Percentiles rank a stretch among this genome's conserved stretches.
These are phyloP conservation scores for Drosophila monieri DNA, from an alignment of 2,888 invertebrate species.

Conservation along the genomic window DNA sequence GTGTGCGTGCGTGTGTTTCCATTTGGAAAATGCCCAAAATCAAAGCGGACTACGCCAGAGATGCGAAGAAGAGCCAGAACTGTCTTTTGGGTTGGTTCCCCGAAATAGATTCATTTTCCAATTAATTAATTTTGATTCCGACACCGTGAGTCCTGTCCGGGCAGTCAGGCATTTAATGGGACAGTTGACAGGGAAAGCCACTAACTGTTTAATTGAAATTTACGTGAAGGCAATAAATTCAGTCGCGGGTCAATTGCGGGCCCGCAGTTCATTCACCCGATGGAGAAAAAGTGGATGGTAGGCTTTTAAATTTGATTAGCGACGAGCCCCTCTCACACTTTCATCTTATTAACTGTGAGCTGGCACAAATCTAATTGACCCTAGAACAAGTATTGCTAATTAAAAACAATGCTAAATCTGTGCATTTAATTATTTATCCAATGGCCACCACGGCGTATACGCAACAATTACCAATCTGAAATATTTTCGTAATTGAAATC, in stretches of 20 bases:
- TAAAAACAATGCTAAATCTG: slow-evolving; percentile 33
- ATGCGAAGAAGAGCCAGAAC: slow-evolving; percentile 1
- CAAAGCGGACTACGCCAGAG: slow-evolving; percentile 15
- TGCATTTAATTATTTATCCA: slow-evolving; percentile 30
- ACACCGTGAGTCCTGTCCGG: slow-evolving; percentile 41
- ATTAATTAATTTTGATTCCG: slow-evolving; percentile 76
- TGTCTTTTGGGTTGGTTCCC: slow-evolving; percentile 7
- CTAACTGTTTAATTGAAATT: slow-evolving; percentile 72
- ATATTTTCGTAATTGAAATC: slow-evolving; percentile 56
- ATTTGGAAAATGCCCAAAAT: slow-evolving; percentile 40
- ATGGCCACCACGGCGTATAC: slow-evolving; percentile 19
- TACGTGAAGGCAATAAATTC: slow-evolving; percentile 45
- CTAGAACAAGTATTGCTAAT: slow-evolving; percentile 34
- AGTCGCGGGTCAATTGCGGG: slow-evolving; percentile 26
- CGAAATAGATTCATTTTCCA: slow-evolving; percentile 67
- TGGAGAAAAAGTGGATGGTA: slow-evolving; percentile 5
- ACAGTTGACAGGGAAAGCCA: slow-evolving; percentile 69
- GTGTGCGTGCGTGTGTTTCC: slow-evolving; percentile 37
- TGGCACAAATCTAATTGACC: slow-evolving; percentile 35
- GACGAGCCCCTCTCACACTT: not conserved
- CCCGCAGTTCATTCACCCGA: slow-evolving; percentile 21
- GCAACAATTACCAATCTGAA: slow-evolving; percentile 37
- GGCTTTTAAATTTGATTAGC: slow-evolving; percentile 31
- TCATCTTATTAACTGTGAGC: slow-evolving; percentile 2
- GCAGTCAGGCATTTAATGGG: slow-evolving; percentile 53